These are phyloP conservation scores for Linnaemya tessellans DNA, from an alignment of 2,888 invertebrate species.

Conservation along the genomic window DNA sequence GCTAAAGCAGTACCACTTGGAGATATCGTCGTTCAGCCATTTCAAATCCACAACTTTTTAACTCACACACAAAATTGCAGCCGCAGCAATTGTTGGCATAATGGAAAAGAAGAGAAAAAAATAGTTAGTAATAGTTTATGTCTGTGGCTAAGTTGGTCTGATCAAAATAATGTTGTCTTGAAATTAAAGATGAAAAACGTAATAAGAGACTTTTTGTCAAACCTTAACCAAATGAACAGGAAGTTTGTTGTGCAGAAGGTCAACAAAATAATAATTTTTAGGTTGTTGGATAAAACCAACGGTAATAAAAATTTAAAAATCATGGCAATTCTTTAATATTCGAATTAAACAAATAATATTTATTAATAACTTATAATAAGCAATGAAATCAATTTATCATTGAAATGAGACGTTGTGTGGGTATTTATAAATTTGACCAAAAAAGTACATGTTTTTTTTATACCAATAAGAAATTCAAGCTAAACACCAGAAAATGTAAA, in stretches of 20 bases:
- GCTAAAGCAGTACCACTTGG: constrained; percentile 54
- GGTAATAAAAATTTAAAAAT: neutral
- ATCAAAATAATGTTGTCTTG: constrained; percentile 15
- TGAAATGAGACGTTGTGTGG: neutral
- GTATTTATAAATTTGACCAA: constrained; percentile 8
- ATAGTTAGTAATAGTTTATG: constrained; percentile 23
- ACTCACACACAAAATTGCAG: constrained; percentile 33
- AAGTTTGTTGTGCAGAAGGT: constrained; percentile 53
- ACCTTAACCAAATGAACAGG: constrained; percentile 8
- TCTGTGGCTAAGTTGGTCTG: constrained; percentile 20
- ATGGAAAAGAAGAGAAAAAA: neutral
- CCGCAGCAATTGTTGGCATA: constrained; percentile 27
- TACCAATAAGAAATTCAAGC: neutral
- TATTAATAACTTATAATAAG: constrained; percentile 9
- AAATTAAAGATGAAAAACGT: constrained; percentile 33
- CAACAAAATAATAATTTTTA: constrained; percentile 25
- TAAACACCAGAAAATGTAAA: neutral
- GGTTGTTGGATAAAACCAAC: neutral
- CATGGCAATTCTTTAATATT: neutral
- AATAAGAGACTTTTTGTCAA: constrained; percentile 14
- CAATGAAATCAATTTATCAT: constrained; percentile 29
- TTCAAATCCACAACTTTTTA: constrained; percentile 41
- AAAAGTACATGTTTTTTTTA: neutral
- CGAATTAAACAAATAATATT: neutral
- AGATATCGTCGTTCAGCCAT: constrained; percentile 61